phyloP scores from a whole-genome alignment of 53 echinoderm and acorn worm genomes.

The Luidia sarsii region DNA sequence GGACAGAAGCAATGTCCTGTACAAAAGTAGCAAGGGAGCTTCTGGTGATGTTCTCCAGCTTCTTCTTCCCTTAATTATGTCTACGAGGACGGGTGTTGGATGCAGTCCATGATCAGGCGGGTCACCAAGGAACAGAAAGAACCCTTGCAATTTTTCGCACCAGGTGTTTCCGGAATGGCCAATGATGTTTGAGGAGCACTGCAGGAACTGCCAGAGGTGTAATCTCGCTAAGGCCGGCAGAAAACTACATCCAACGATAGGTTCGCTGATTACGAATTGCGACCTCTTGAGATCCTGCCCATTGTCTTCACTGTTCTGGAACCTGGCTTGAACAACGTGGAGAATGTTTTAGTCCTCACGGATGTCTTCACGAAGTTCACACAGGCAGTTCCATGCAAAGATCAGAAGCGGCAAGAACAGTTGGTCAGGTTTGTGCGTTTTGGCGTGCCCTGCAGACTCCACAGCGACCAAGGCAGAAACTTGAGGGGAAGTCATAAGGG shows the following conservation, averaged over 20 bases:
- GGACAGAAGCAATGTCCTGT: neutral
- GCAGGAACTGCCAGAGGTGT: slow-evolving; percentile 22
- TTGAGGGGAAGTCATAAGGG: slow-evolving; percentile 27
- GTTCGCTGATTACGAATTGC: slow-evolving; percentile 52
- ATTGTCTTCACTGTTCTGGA: slow-evolving; percentile 57
- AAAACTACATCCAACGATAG: slow-evolving; percentile 55
- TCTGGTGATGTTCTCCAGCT: slow-evolving; percentile 3
- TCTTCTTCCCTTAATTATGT: slow-evolving; percentile 19
- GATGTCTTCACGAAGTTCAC: too few species aligned
- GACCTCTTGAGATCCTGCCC: slow-evolving; percentile 53
- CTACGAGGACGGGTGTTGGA: neutral
- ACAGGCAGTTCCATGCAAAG: slow-evolving; percentile 46
- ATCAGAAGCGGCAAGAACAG: slow-evolving; percentile 57
- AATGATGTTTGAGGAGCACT: slow-evolving; percentile 8
- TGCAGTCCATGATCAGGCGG: slow-evolving; percentile 40
- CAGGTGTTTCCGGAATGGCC: slow-evolving; percentile 40
- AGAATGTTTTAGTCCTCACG: too few species aligned
- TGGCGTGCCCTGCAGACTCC: too few species aligned
- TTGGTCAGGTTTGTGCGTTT: slow-evolving; percentile 35
- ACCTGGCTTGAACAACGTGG: slow-evolving; percentile 25
- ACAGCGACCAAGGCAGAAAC: too few species aligned
- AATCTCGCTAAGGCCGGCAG: slow-evolving; percentile 46
- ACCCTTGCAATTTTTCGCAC: neutral
- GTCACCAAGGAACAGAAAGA: slow-evolving; percentile 34
- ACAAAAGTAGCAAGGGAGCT: neutral